These are phyloP conservation scores for Parauchenoglanis ngamensis DNA, from an alignment of 2,797 vertebrate genomes.

Conservation along the genomic window DNA sequence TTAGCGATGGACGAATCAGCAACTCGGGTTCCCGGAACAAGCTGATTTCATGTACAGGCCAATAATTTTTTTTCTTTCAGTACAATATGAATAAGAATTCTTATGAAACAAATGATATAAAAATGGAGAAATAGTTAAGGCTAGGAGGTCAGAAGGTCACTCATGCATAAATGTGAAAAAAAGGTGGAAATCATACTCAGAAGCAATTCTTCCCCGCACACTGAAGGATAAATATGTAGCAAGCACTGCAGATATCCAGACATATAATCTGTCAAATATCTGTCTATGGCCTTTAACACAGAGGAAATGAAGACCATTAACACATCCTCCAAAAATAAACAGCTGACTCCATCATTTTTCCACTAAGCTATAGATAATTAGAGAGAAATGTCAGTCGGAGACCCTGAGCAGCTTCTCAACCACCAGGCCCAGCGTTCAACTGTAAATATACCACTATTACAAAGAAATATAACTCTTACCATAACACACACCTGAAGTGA, in stretches of 20 bases:
- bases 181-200: not conserved
- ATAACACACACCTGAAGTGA: not conserved
- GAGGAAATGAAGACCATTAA: conserved; percentile 23
- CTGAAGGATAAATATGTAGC: not conserved
- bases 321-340: conserved; percentile 12
- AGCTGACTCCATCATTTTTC: conserved; percentile 20
- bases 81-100: not conserved
- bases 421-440: not conserved
- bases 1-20: not conserved
- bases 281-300: not conserved
- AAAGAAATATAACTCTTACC: not conserved
- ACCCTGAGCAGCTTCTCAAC: not conserved
- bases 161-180: not conserved
- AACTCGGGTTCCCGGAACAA: not conserved
- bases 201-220: not conserved
- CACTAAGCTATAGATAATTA: conserved; percentile 32
- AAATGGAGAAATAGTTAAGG: not conserved
- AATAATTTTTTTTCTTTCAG: too few relatives aligned
- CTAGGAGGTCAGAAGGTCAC: not conserved
- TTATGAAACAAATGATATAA: not conserved
- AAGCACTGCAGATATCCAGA: not conserved
- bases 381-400: conserved; percentile 26
- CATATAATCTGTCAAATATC: conserved; percentile 18
- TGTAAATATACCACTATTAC: not conserved
- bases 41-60: not conserved